Conservation (phyloP, 2,113 vertebrate genomes). For the Neofelis nebulosa region DNA sequence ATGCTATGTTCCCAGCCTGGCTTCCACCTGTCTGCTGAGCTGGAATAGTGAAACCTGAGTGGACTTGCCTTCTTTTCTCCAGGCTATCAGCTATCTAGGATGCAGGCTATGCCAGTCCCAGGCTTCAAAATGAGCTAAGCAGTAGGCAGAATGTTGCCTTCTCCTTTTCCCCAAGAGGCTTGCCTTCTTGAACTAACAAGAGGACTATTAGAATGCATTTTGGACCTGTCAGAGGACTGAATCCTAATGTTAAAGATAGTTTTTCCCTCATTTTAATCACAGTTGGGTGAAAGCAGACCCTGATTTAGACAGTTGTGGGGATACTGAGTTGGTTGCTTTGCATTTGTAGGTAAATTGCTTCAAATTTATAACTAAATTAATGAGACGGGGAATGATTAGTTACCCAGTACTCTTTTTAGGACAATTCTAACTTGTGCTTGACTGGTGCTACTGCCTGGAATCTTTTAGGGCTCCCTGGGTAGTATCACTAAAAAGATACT, state of each 20-base stretch:
- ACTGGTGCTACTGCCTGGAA: neutral
- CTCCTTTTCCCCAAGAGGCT: neutral
- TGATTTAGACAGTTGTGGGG: slow-evolving; percentile 44
- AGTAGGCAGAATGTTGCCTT: neutral
- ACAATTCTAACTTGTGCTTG: slow-evolving; percentile 20
- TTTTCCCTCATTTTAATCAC: slow-evolving; percentile 31
- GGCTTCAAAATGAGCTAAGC: slow-evolving; percentile 15
- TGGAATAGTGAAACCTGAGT: slow-evolving; percentile 57
- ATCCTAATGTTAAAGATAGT: neutral
- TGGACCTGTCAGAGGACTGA: neutral
- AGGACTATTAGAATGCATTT: neutral
- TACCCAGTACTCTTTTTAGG: slow-evolving; percentile 4
- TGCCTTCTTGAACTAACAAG: neutral
- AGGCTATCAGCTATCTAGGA: slow-evolving; percentile 34
- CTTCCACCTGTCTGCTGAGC: slow-evolving; percentile 48
- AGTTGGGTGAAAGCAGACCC: neutral
- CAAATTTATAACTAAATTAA: slow-evolving; percentile 4
- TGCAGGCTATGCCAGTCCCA: neutral
- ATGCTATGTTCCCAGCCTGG: neutral
- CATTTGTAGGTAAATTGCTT: slow-evolving; percentile 35
- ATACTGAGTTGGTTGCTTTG: slow-evolving; percentile 48
- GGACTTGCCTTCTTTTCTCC: neutral
- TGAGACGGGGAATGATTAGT: slow-evolving; percentile 7
- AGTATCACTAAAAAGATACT: neutral
- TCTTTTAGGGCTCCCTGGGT: neutral